phyloP scores from a whole-genome alignment of 2,888 invertebrate genomes.

The Phasia obesa region DNA sequence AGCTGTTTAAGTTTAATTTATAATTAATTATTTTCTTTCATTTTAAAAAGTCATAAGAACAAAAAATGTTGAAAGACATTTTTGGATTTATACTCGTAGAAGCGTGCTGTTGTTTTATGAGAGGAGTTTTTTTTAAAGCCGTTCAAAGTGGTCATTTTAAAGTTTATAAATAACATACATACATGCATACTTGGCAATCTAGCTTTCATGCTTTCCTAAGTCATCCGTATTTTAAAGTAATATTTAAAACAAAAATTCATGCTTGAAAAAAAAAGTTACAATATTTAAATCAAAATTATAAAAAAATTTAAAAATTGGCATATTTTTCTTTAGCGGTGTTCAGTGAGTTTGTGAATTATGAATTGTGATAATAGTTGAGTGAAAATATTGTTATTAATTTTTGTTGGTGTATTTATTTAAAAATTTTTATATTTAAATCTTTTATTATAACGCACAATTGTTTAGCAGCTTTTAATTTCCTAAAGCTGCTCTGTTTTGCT shows the following conservation, averaged over 20 bases:
- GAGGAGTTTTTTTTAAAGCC: slow-evolving; percentile 50
- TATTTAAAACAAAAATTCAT: slow-evolving; percentile 37
- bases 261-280: neutral
- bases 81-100: slow-evolving; percentile 37
- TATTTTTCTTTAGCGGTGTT: too few relatives aligned
- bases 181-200: slow-evolving; percentile 56
- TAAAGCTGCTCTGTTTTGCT: too few relatives aligned
- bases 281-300: neutral
- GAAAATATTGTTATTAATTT: too few relatives aligned
- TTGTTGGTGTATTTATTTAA: neutral
- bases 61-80: slow-evolving; percentile 37
- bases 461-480: neutral
- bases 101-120: slow-evolving; percentile 54
- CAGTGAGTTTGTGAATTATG: too few relatives aligned
- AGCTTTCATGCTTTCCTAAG: slow-evolving; percentile 56
- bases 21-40: slow-evolving; percentile 39
- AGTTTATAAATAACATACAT: neutral
- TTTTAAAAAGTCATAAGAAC: neutral
- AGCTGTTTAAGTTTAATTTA: slow-evolving; percentile 83
- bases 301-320: too few relatives aligned
- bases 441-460: neutral
- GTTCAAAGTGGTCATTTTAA: slow-evolving; percentile 24
- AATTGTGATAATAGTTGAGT: too few relatives aligned
- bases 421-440: neutral
- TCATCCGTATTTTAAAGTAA: slow-evolving; percentile 47